phyloP scores from a whole-genome alignment of 2,888 invertebrate species.

The Perizoma flavofasciatum region DNA sequence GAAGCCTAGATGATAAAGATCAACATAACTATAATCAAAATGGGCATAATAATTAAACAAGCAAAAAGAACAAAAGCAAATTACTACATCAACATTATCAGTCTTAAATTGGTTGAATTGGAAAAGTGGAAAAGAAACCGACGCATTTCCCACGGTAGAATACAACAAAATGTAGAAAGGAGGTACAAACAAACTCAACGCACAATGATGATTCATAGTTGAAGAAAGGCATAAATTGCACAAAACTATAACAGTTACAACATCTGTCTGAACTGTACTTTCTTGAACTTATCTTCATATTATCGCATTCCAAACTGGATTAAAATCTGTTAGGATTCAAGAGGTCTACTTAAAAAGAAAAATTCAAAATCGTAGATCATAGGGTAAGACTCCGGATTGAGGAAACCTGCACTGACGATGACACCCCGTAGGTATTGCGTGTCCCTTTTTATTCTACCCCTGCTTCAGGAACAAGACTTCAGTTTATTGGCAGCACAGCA shows the following conservation, averaged over 20 bases:
- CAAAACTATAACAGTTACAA: neutral
- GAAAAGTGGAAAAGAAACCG: conserved; percentile 65
- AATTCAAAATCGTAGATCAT: too few relatives aligned
- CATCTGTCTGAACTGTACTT: neutral
- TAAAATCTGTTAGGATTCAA: too few relatives aligned
- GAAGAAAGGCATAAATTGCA: conserved; percentile 6
- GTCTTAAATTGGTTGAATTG: conserved; percentile 39
- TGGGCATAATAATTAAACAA: too few relatives aligned
- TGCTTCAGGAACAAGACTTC: too few relatives aligned
- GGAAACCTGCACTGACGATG: too few relatives aligned
- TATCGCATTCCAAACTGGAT: neutral
- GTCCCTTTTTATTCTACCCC: too few relatives aligned
- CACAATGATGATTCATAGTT: conserved; percentile 27
- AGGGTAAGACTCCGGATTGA: too few relatives aligned
- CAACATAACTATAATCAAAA: neutral
- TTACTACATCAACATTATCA: conserved; percentile 8
- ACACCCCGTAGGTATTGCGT: too few relatives aligned
- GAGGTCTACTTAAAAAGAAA: too few relatives aligned
- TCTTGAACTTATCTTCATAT: conserved; percentile 2
- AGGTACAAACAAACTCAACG: conserved; percentile 25
- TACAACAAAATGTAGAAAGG: conserved; percentile 52
- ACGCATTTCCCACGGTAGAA: conserved; percentile 67
- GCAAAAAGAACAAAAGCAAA: conserved; percentile 1
- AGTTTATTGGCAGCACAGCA: too few relatives aligned
- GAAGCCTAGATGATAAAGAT: neutral